Conservation (phyloP, 2,113 vertebrate species). For the Heterotilapia buettikoferi region DNA sequence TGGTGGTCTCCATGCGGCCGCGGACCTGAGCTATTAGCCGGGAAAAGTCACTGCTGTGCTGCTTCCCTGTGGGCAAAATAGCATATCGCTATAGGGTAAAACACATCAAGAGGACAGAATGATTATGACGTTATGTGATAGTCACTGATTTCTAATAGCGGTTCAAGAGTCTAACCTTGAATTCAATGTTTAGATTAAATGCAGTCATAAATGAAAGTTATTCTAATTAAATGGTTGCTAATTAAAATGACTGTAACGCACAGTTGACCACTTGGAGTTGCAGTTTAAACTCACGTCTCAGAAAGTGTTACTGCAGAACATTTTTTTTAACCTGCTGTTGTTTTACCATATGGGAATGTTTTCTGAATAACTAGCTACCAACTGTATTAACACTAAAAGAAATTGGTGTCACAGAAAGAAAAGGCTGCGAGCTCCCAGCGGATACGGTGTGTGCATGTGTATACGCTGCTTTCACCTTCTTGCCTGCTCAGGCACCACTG, state of each 20-base stretch:
- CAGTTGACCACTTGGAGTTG: background rate
- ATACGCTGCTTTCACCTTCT: background rate
- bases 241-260: background rate
- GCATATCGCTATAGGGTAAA: background rate
- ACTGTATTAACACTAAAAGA: background rate
- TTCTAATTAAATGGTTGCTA: background rate
- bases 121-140: background rate
- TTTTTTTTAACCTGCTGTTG: background rate
- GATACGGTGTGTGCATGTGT: background rate
- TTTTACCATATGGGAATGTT: background rate
- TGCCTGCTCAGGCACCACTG: slow-evolving; percentile 30
- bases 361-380: background rate
- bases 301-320: background rate
- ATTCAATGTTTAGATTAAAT: background rate
- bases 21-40: slow-evolving; percentile 82
- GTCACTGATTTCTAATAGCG: background rate
- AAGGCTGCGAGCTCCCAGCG: background rate
- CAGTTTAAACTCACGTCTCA: background rate
- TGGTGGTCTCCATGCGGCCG: slow-evolving; percentile 69
- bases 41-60: slow-evolving; percentile 83
- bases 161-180: background rate
- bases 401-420: background rate
- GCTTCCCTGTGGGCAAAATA: slow-evolving; percentile 75
- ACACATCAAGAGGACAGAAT: background rate
- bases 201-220: background rate